Base-by-base conservation (phyloP, 1,140 invertebrate genomes). In the Carcinoscorpius rotundicauda region DNA sequence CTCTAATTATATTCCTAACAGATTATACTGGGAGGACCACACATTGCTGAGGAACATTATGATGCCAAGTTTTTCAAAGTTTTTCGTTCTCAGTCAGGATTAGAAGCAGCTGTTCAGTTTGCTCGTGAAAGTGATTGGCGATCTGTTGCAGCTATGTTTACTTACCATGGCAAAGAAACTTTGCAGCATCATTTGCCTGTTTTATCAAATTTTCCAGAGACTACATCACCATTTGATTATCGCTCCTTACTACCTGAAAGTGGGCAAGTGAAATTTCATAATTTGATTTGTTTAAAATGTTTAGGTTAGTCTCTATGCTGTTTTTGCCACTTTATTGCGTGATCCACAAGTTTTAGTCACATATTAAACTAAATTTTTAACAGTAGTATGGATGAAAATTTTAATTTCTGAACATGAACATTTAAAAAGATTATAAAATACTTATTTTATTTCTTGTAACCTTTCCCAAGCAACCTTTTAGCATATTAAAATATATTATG, bases 121-220 rank as follows among this genome's bases (percentile, higher is more conserved):
- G 86, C 86, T 4, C 80, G 81, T 71, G 77, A 82, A 67, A 82
- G 82, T 66, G 77, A 84, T 69, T 76, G 73, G 70, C 71, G 75
- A 60, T 80, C 79, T 49, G 81, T 91, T 49, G 81, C 84, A 65
- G 80, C 82, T 56, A 82, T 91, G 69, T 83, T 91, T 29, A 85
- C 82, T 4, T 87, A 86, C 73, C 83, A 89, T 65, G 85, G 86
- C 70, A 75, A 79, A 5, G 81, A 81, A 65, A 78, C 84, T 5
- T 71, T 83, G 52, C 76, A 81, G n/a, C 83, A 88, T 77, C 75
- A 77, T 76, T 73, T 91, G 50, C 76, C 83, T 49, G 84, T 91
- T 58, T 74, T 91, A 49, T 85, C 82, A 59, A 86, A 86, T 74
- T 82, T 91, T 71, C 87, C 88, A 29, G 88, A 91, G 78, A 88